A percentile compares a stretch with the other conserved stretches of the same genome.
These are phyloP conservation scores for Numenius phaeopus DNA, from an alignment of 2,797 vertebrate genomes.

Conservation along the genomic window DNA sequence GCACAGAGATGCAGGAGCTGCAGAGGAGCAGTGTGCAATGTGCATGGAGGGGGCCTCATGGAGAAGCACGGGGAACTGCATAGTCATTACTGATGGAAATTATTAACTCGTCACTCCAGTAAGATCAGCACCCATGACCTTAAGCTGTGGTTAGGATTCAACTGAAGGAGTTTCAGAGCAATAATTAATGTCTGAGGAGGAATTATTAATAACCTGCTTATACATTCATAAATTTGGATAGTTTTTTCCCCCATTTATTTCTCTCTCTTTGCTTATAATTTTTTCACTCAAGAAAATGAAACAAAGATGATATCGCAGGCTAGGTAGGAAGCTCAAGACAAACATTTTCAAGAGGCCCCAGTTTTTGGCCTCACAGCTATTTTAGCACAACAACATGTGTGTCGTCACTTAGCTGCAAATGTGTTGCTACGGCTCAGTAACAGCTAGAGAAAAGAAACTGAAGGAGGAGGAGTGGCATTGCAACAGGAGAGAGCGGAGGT, in stretches of 20 bases:
- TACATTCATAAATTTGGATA: neutral
- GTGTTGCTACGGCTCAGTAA: neutral
- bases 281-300: neutral
- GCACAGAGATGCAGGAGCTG: neutral
- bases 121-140: neutral
- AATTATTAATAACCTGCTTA: neutral
- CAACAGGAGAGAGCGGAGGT: neutral
- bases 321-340: constrained; percentile 26
- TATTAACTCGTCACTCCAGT: neutral
- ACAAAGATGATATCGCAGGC: neutral
- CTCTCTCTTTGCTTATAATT: neutral
- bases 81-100: neutral
- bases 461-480: neutral
- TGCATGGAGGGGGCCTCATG: neutral
- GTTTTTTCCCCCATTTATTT: neutral
- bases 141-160: neutral
- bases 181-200: neutral
- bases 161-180: neutral
- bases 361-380: constrained; percentile 1
- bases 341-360: constrained; percentile 11
- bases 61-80: neutral
- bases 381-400: neutral
- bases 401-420: neutral
- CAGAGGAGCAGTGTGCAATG: neutral
- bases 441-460: neutral